A percentile compares a stretch with the other conserved stretches of the same genome.
Evolutionary conservation across 2,888 invertebrate species (phyloP).

Genomic region (Isotomurus palustris): DNA sequence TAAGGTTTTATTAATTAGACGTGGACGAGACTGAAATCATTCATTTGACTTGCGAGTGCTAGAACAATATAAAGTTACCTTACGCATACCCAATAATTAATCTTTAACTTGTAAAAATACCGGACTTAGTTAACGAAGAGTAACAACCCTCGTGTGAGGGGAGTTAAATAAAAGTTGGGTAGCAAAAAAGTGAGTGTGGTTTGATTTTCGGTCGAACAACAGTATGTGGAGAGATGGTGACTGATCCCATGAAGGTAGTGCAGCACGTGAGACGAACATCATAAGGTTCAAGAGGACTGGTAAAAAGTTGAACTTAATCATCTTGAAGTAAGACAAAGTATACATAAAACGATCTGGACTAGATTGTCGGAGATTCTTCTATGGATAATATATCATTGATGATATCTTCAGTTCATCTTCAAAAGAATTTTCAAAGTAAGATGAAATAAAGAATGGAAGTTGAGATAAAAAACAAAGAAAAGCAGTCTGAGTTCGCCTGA

Average conservation of each 20-base stretch:
- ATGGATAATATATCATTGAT: constrained; percentile 14
- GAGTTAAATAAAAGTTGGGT: background rate
- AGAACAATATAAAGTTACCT: no score
- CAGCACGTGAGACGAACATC: constrained; percentile 9
- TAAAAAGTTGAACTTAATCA: constrained; percentile 4
- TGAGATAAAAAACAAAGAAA: constrained; percentile 8
- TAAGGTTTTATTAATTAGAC: no score
- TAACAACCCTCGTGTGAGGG: constrained; percentile 1
- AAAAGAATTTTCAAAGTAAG: no score
- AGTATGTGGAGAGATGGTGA: no score
- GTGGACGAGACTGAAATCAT: no score
- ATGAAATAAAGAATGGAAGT: background rate
- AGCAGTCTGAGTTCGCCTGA: no score
- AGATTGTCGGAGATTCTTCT: constrained; percentile 11
- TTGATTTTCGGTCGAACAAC: no score
- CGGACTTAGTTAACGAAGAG: constrained; percentile 1
- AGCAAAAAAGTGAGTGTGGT: background rate
- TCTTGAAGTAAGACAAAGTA: background rate
- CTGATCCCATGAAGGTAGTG: no score
- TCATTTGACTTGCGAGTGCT: no score
- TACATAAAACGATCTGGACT: constrained; percentile 9
- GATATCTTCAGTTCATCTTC: background rate
- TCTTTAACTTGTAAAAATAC: background rate
- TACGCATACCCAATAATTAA: constrained; percentile 6
- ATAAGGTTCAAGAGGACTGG: background rate